A percentile compares a stretch with the other conserved stretches of the same genome.
Evolutionary conservation across 2,888 invertebrate species (phyloP).

Genomic region (Hypomecis atomaria): DNA sequence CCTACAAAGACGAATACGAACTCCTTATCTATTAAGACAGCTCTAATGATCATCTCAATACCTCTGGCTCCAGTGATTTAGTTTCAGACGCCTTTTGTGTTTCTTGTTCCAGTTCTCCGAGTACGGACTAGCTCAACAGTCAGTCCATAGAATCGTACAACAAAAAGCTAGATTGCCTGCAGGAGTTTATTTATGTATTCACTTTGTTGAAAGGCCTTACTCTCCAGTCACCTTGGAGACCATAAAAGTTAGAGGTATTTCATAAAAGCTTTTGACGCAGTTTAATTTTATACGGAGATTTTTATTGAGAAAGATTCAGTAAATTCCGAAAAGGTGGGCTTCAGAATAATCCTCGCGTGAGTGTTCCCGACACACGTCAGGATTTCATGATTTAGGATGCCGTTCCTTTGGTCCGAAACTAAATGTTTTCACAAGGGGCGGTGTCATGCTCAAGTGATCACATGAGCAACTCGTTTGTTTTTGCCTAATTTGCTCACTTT

Average conservation of each 20-base stretch:
- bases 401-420: conserved; percentile 43
- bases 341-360: conserved; percentile 49
- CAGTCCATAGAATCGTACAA: conserved; percentile 40
- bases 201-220: conserved; percentile 45
- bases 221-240: conserved; percentile 37
- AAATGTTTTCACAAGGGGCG: conserved; percentile 31
- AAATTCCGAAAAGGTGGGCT: conserved; percentile 46
- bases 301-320: conserved; percentile 46
- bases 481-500: not conserved
- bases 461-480: not conserved
- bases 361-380: conserved; percentile 54
- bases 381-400: conserved; percentile 58
- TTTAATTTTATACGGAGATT: conserved; percentile 43
- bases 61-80: conserved; percentile 2
- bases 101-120: conserved; percentile 12
- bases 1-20: too few species aligned
- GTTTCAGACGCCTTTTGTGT: conserved; percentile 22
- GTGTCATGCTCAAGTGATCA: conserved; percentile 13
- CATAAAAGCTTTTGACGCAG: conserved; percentile 45
- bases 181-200: conserved; percentile 52
- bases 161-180: conserved; percentile 34
- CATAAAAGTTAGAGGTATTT: conserved; percentile 49
- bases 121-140: conserved; percentile 1
- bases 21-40: not conserved
- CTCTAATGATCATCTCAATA: conserved; percentile 4